These are phyloP conservation scores for Acanthopleura granulata DNA, from an alignment of 2,888 invertebrate genomes.

Conservation along the genomic window DNA sequence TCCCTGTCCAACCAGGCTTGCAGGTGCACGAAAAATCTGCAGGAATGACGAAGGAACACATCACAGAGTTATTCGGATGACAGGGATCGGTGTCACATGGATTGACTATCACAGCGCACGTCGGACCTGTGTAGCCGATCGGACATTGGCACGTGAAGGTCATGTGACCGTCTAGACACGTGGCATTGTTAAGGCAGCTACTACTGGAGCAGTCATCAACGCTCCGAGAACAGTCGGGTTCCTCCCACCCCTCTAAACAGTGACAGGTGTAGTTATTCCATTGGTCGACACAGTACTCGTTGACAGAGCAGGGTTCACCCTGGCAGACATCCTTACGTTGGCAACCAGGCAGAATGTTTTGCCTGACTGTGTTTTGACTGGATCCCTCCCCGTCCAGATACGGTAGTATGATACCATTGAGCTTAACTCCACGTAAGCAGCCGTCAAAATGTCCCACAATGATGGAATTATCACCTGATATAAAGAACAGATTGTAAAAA, in stretches of 20 bases:
- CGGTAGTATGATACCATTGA: conserved; percentile 43
- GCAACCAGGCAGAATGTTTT: conserved; percentile 46
- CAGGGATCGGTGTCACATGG: conserved; percentile 53
- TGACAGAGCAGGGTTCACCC: conserved; percentile 47
- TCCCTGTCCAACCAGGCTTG: conserved; percentile 52
- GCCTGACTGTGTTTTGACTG: conserved; percentile 32
- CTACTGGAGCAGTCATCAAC: conserved; percentile 48
- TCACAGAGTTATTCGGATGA: conserved; percentile 35
- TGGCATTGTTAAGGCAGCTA: conserved; percentile 41
- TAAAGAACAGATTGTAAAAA: background rate
- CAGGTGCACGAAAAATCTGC: conserved; percentile 51
- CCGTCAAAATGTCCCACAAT: conserved; percentile 56
- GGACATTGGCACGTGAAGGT: conserved; percentile 47
- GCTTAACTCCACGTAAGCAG: conserved; percentile 52
- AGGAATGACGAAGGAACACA: conserved; percentile 45
- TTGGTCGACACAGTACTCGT: conserved; percentile 50
- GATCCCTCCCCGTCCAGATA: conserved; percentile 23
- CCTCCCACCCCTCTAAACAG: conserved; percentile 60
- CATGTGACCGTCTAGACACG: conserved; percentile 50
- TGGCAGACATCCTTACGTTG: conserved; percentile 51
- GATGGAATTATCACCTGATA: conserved; percentile 43
- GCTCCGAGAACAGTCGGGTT: conserved; percentile 48
- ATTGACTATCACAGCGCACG: conserved; percentile 44
- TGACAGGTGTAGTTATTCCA: conserved; percentile 57
- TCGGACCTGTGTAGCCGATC: conserved; percentile 41